Conservation (phyloP, 1,140 invertebrate genomes). For the Drosophila rufa region DNA sequence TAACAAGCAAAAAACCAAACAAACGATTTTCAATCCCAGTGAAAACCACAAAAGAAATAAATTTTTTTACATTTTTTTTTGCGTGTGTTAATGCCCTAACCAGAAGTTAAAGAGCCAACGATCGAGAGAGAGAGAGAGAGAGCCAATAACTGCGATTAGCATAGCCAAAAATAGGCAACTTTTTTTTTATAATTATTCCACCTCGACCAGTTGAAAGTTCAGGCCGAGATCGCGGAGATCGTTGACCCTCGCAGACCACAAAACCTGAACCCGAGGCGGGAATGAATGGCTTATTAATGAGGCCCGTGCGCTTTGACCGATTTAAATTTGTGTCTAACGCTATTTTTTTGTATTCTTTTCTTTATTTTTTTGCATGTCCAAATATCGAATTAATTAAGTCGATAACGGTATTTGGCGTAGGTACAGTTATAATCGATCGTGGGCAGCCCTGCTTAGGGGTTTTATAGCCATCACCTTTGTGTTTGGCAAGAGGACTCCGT, state of each 20-base stretch:
- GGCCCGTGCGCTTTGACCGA: constrained; percentile 67
- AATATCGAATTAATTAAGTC: neutral
- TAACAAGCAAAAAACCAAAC: constrained; percentile 52
- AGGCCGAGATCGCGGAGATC: constrained; percentile 11
- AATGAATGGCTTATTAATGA: constrained; percentile 47
- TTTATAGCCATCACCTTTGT: constrained; percentile 29
- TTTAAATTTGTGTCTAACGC: constrained; percentile 29
- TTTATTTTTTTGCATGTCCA: constrained; percentile 26
- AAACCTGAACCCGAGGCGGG: constrained; percentile 5
- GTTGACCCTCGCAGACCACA: constrained; percentile 37
- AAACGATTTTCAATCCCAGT: constrained; percentile 71
- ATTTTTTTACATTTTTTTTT: constrained; percentile 75
- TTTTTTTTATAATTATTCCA: constrained; percentile 4
- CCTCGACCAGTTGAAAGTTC: constrained; percentile 50
- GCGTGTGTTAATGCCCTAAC: constrained; percentile 48
- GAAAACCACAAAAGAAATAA: constrained; percentile 61
- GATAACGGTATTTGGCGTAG: constrained; percentile 38
- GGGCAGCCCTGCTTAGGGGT: constrained; percentile 1
- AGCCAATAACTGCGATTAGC: constrained; percentile 21
- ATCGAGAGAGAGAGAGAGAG: neutral
- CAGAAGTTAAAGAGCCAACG: constrained; percentile 14
- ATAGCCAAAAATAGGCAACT: constrained; percentile 7
- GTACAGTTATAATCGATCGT: constrained; percentile 9
- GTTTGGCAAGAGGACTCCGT: neutral
- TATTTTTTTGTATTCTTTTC: neutral